Evolutionary conservation across 2,888 invertebrate genomes (phyloP).

Genomic region (Tachystola acroxantha): DNA sequence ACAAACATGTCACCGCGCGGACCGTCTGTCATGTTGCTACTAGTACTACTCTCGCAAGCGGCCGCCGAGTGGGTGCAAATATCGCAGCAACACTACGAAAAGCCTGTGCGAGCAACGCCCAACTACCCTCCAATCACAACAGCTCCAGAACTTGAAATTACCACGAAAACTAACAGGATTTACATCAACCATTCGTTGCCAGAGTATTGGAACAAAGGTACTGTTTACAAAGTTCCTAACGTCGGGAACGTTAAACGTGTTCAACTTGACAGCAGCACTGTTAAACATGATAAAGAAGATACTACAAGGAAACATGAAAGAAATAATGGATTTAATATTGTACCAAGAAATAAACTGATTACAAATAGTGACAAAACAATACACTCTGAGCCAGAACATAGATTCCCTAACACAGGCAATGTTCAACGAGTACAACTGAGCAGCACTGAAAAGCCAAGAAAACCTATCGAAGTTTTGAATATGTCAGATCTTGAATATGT

Average conservation of each 20-base stretch:
- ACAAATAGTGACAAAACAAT: not conserved
- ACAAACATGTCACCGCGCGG: constrained; percentile 15
- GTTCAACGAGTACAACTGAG: constrained; percentile 29
- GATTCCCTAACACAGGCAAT: constrained; percentile 34
- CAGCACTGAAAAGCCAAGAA: constrained; percentile 1
- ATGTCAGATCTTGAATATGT: constrained; percentile 7
- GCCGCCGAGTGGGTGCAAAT: constrained; percentile 64
- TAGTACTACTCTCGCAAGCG: constrained; percentile 31
- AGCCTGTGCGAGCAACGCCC: constrained; percentile 24
- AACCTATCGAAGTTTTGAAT: constrained; percentile 4
- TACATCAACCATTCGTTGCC: constrained; percentile 38
- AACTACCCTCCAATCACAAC: constrained; percentile 12
- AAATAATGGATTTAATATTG: not conserved
- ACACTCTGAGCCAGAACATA: constrained; percentile 27
- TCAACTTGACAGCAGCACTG: not conserved
- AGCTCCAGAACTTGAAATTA: constrained; percentile 11
- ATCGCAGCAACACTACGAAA: constrained; percentile 52
- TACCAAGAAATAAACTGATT: not conserved
- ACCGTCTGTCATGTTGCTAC: constrained; percentile 25
- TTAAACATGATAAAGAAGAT: not conserved
- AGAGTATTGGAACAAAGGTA: constrained; percentile 13
- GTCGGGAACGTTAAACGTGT: not conserved
- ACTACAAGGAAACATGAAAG: constrained; percentile 1
- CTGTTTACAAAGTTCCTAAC: constrained; percentile 1
- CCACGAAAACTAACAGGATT: constrained; percentile 20